phyloP scores from a whole-genome alignment of 2,888 invertebrate species.

The Nycteola revayana region DNA sequence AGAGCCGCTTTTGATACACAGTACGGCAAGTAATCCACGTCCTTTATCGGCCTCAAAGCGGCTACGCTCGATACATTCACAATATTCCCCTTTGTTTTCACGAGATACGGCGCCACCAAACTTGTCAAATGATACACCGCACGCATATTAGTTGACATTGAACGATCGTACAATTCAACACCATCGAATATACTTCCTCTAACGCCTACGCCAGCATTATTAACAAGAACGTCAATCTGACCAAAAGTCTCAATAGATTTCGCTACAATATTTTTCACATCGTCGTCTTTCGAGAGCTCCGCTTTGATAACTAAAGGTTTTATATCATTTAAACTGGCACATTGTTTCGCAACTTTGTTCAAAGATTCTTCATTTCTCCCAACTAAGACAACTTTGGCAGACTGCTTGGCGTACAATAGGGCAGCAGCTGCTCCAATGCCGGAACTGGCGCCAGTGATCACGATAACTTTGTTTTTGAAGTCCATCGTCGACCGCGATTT shows the following conservation, averaged over 20 bases:
- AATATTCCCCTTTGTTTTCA: constrained; percentile 89
- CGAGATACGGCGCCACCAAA: constrained; percentile 90
- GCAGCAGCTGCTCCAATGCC: constrained; percentile 89
- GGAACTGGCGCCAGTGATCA: constrained; percentile 87
- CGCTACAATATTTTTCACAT: constrained; percentile 84
- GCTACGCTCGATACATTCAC: constrained; percentile 97
- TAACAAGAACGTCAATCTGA: constrained; percentile 89
- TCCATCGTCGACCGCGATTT: constrained; percentile 61
- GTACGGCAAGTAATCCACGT: constrained; percentile 91
- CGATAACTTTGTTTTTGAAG: constrained; percentile 82
- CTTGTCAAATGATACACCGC: constrained; percentile 89
- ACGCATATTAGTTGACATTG: constrained; percentile 93
- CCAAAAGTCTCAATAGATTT: constrained; percentile 85
- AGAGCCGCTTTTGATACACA: constrained; percentile 95
- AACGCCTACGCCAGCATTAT: constrained; percentile 92
- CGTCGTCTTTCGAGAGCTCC: constrained; percentile 85
- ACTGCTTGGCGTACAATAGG: constrained; percentile 84
- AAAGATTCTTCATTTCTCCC: constrained; percentile 87
- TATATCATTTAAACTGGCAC: constrained; percentile 61
- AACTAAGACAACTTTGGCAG: constrained; percentile 84
- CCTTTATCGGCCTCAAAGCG: constrained; percentile 83
- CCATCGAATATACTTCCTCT: constrained; percentile 90
- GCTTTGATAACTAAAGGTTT: constrained; percentile 83
- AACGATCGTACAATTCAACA: constrained; percentile 89
- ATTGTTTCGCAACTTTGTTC: constrained; percentile 82